Evolutionary conservation across 2,888 invertebrate species (phyloP).

Genomic region (Cephonodes hylas): DNA sequence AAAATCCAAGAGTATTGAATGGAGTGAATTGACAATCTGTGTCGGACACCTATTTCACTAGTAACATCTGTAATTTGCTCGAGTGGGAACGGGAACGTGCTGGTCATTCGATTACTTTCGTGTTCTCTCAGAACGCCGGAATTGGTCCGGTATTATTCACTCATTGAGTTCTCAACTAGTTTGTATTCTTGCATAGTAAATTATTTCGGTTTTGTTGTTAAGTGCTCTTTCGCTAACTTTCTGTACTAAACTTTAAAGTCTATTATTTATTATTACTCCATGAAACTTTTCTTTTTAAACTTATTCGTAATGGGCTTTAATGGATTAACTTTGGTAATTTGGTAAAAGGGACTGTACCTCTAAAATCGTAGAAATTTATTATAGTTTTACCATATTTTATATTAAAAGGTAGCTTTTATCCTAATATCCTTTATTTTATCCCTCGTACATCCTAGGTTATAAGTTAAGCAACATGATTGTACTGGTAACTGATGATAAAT

Average conservation of each 20-base stretch:
- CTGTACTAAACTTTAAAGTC: not conserved
- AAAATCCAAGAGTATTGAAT: conserved; percentile 24
- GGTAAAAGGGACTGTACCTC: too few relatives aligned
- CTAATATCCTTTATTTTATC: too few relatives aligned
- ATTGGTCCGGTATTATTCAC: not conserved
- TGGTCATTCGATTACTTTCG: conserved; percentile 40
- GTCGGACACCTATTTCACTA: conserved; percentile 37
- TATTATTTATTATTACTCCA: not conserved
- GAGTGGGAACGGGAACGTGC: conserved; percentile 36
- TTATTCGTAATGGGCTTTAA: not conserved
- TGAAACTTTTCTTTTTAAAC: not conserved
- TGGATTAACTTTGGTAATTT: not conserved
- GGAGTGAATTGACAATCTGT: conserved; percentile 35
- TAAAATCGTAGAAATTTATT: too few relatives aligned
- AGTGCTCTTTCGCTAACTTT: not conserved
- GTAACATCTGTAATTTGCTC: conserved; percentile 45
- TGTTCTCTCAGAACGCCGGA: conserved; percentile 15
- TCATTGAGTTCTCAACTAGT: not conserved
- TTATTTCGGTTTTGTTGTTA: not conserved
- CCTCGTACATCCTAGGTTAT: too few relatives aligned
- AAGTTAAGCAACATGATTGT: too few relatives aligned
- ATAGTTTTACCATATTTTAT: too few relatives aligned
- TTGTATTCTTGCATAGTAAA: not conserved
- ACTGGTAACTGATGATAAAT: too few relatives aligned
- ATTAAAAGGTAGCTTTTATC: too few relatives aligned